Base-by-base conservation (phyloP, 2,113 vertebrate species). In the Ranitomeya variabilis region DNA sequence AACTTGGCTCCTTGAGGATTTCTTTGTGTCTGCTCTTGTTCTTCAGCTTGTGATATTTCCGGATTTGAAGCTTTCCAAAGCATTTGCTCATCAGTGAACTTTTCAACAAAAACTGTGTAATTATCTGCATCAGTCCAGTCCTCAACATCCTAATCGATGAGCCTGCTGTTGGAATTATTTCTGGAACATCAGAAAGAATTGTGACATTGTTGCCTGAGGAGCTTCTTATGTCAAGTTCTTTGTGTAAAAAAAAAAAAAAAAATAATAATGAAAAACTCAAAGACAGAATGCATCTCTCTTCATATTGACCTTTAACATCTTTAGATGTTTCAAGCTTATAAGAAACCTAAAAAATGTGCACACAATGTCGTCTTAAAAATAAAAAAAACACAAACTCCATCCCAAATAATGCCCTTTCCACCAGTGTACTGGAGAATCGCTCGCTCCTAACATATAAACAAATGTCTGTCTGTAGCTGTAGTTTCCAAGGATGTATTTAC, bases 121-220 rank as follows among this genome's bases (percentile, higher is more conserved):
- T 62, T 66, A 66, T 66, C 21, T 3, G 4, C 66, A 9, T 67
- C 66, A 67, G n/a, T 67, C 66, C 66, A 11, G n/a, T 67, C 67
- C 67, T 31, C 67, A 26, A 31, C 13, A 31, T 31, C 67, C 67
- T 31, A 71, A 23, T 67, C n/a, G 2, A 13, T 26, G 4, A 15
- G 23, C 67, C 31, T 71, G 67, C 23, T 67, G 67, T 23, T 71
- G 23, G 67, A 71, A 31, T 71, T 71, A 71, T 71, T 71, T 67
- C 66, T 67, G 66, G 66, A n/a, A 67, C n/a, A 67, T 67, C 66
- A 23, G 66, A 67, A 71, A 71, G 67, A 71, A 71, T 71, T 71
- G 67, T 7, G 23, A 14, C 67, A 31, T 67, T 67, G n/a, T 67
- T 67, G 66, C 66, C 66, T 67, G 21, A 67, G 23, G 67, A 31